Conservation (phyloP, 1,140 invertebrate species). For the Bombus soroeensis region DNA sequence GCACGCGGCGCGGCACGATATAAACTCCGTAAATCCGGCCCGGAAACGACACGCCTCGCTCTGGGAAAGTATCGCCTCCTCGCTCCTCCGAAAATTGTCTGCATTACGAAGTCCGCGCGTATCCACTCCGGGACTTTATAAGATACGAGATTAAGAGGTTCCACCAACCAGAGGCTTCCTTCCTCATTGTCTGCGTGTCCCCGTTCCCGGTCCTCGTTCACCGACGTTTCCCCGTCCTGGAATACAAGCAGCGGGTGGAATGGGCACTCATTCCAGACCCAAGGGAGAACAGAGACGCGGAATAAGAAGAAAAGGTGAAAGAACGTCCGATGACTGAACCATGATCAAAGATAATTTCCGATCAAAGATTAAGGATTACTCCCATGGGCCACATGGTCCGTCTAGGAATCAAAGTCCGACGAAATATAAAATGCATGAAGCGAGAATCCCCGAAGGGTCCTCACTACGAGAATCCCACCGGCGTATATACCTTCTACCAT, state of each 20-base stretch:
- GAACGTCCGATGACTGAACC: conserved; percentile 63
- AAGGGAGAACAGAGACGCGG: conserved; percentile 51
- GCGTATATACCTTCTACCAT: conserved; percentile 13
- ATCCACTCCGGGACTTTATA: conserved; percentile 36
- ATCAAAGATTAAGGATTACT: conserved; percentile 80
- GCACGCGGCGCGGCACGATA: not conserved
- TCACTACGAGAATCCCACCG: conserved; percentile 6
- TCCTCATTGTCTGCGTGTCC: conserved; percentile 19
- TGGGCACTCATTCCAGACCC: conserved; percentile 10
- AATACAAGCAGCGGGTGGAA: not conserved
- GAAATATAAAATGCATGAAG: conserved; percentile 82
- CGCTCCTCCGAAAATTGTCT: conserved; percentile 5
- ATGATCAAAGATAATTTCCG: conserved; percentile 80
- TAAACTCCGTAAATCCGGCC: conserved; percentile 8
- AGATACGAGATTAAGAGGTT: conserved; percentile 51
- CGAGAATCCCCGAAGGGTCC: conserved; percentile 72
- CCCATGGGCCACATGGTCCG: conserved; percentile 69
- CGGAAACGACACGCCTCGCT: conserved; percentile 10
- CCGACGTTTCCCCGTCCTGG: not conserved
- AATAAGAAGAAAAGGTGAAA: conserved; percentile 56
- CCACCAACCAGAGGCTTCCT: not conserved
- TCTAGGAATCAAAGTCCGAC: conserved; percentile 79
- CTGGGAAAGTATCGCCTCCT: not conserved
- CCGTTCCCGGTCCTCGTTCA: not conserved
- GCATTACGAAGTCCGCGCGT: conserved; percentile 23